phyloP scores from a whole-genome alignment of 2,113 vertebrate genomes.

The Oreochromis niloticus region DNA sequence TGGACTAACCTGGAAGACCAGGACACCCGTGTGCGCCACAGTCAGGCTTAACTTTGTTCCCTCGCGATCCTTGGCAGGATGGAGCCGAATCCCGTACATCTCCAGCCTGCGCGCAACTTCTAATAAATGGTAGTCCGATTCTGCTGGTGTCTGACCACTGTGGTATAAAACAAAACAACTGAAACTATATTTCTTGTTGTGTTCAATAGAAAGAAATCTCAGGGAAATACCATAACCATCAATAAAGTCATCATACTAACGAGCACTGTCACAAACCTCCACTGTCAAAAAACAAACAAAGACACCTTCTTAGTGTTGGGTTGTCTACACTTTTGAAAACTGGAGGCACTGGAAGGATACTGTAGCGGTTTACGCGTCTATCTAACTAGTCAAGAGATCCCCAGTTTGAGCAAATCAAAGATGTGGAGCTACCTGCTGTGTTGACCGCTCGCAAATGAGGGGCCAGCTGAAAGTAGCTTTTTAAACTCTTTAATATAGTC shows the following conservation, averaged over 20 bases:
- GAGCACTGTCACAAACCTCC: background rate
- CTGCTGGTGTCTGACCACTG: slow-evolving; percentile 93
- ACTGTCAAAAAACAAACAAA: background rate
- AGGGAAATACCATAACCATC: background rate
- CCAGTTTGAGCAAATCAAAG: background rate
- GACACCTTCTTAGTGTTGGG: background rate
- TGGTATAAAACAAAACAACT: slow-evolving; percentile 1
- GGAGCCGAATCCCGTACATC: slow-evolving; percentile 92
- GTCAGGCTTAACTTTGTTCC: slow-evolving; percentile 89
- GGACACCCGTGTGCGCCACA: slow-evolving; percentile 90
- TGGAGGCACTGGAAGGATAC: background rate
- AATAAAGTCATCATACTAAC: background rate
- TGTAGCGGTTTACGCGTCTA: background rate
- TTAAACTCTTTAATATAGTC: background rate
- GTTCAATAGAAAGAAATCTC: background rate
- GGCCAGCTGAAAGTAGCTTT: background rate
- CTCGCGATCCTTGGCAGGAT: slow-evolving; percentile 94
- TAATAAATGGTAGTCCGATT: slow-evolving; percentile 92
- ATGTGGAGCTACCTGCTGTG: background rate
- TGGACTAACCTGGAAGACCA: slow-evolving; percentile 89
- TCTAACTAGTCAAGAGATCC: background rate
- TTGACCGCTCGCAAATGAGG: background rate
- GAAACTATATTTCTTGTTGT: background rate
- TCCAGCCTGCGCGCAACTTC: slow-evolving; percentile 92
- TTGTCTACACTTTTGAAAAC: background rate